Evolutionary conservation across 2,113 vertebrate species (phyloP), one percentile per base, ranked within the genome.

Genomic region (Carassius auratus): DNA sequence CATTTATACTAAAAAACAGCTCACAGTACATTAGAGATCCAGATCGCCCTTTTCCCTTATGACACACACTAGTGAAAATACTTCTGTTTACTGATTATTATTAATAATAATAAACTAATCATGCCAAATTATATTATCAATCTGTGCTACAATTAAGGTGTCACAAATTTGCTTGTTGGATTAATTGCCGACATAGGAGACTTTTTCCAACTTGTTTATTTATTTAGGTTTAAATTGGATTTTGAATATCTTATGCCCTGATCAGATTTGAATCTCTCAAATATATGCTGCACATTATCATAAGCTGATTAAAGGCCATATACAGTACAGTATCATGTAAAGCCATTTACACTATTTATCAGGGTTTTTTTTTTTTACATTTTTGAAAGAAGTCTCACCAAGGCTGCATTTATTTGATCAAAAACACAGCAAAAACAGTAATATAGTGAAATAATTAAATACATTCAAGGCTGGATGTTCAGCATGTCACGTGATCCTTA

Each of bases 1-100:
- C 62, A 69, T 42, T 57, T 66, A 57, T 30, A 85, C 62, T 55
- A 52, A 61, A 23, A 84, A 66, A 1, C n/a, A 14, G 69, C 42
- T 84, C 61, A 61, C 30, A 26, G 45, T n/a, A 42, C 8, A 80
- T 73, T 12, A 30, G 1, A 76, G 38, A 21, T 57, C 3, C 15
- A 57, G 19, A 19, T 52, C 15, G 15, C 61, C 6, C 26, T 26
- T 38, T 55, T 75, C 12, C 42, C 42, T 75, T 50, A 75, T 23
- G n/a, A 0, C 42, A 14, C 23, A 23, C 66, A 73, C 36, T 73
- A 73, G 17, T 71, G 0, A 38, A 71, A 10, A 38, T 1, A 3
- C 33, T 71, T 71, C 68, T 12, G 36, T 42, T 71, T 71, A 21
- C 15, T 19, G 8, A 38, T 71, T 68, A 68, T 30, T 68, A 12